Conservation (phyloP, 1,140 invertebrate species). For the Trissolcus basalis region DNA sequence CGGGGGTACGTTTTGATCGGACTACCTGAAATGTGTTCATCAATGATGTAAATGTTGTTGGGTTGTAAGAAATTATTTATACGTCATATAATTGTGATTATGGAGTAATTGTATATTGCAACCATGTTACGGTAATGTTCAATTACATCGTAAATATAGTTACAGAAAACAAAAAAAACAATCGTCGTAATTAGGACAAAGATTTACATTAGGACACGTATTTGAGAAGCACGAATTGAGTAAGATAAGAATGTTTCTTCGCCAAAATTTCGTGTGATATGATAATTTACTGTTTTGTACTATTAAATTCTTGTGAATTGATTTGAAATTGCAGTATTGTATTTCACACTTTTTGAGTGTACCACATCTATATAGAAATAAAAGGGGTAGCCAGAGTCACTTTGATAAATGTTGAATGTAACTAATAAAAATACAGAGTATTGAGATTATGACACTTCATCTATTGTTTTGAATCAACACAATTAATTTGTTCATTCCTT, state of each 20-base stretch:
- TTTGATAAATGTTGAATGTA: conserved; percentile 51
- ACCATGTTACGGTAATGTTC: conserved; percentile 27
- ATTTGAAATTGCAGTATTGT: conserved; percentile 53
- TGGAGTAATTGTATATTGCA: conserved; percentile 37
- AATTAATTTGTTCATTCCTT: not conserved
- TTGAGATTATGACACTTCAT: conserved; percentile 22
- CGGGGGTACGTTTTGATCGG: conserved; percentile 24
- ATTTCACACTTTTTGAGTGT: conserved; percentile 42
- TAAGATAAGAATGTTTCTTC: conserved; percentile 15
- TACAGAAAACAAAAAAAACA: conserved; percentile 5
- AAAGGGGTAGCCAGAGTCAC: conserved; percentile 47
- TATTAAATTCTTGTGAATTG: conserved; percentile 14
- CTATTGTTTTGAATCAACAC: not conserved
- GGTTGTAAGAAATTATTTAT: conserved; percentile 40
- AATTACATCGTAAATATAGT: conserved; percentile 25
- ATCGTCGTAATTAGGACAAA: conserved; percentile 26
- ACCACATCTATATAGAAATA: conserved; percentile 40
- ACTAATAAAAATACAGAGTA: conserved; percentile 41
- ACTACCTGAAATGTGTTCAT: conserved; percentile 51
- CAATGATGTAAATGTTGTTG: conserved; percentile 41
- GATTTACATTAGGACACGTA: conserved; percentile 32
- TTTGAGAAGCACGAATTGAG: conserved; percentile 15
- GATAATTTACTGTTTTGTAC: conserved; percentile 43
- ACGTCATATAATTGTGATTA: conserved; percentile 37
- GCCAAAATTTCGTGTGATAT: conserved; percentile 20